phyloP scores from a whole-genome alignment of 2,797 vertebrate genomes.

The Sebastes trivittatus region DNA sequence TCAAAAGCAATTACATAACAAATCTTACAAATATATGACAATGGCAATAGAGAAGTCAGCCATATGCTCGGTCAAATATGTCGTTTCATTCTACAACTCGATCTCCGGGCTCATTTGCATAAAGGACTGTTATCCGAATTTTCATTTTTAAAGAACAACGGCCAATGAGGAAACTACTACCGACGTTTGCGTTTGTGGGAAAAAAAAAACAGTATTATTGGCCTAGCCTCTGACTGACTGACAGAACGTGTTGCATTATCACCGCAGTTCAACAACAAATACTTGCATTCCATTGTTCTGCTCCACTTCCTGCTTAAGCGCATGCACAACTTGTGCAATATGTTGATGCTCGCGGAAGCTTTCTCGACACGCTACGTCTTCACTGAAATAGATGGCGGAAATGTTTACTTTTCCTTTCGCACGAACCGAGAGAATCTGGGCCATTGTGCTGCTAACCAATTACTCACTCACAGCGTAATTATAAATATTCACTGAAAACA shows the following conservation, averaged over 20 bases:
- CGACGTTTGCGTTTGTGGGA: too few relatives aligned
- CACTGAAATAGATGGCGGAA: neutral
- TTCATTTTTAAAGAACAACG: too few relatives aligned
- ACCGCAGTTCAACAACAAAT: slow-evolving; percentile 1
- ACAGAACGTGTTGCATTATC: neutral
- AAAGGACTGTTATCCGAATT: too few relatives aligned
- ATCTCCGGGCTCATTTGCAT: too few relatives aligned
- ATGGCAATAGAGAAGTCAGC: neutral
- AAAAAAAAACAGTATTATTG: neutral
- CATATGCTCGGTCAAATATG: too few relatives aligned
- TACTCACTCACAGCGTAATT: slow-evolving; percentile 68
- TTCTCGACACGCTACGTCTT: neutral
- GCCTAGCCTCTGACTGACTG: neutral
- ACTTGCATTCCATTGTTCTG: neutral
- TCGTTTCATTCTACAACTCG: too few relatives aligned
- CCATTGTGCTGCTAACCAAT: slow-evolving; percentile 61
- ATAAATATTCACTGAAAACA: slow-evolving; percentile 80
- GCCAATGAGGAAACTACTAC: too few relatives aligned
- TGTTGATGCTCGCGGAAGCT: neutral
- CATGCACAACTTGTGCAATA: neutral
- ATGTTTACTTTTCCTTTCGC: slow-evolving; percentile 35
- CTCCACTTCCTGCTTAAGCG: neutral
- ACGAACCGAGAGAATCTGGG: slow-evolving; percentile 41
- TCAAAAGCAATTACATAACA: slow-evolving; percentile 38
- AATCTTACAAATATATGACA: neutral